Percentiles rank a stretch among this genome's conserved stretches.
Evolutionary conservation across 2,888 invertebrate species (phyloP).

Genomic region (Deilephila porcellus): DNA sequence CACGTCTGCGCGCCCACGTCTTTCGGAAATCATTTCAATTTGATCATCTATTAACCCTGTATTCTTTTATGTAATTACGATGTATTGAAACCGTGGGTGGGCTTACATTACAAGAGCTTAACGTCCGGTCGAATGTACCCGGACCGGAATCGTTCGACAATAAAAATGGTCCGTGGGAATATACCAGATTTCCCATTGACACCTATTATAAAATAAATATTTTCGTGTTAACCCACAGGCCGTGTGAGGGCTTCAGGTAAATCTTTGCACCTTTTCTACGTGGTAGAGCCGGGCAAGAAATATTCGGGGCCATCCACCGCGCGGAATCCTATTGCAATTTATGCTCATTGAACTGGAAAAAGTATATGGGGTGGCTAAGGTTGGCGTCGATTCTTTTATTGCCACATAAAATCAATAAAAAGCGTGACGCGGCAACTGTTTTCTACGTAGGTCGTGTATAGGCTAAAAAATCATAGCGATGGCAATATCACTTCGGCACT

Average conservation of each 20-base stretch:
- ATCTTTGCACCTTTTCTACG: conserved; percentile 73
- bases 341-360: conserved; percentile 81
- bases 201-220: conserved; percentile 54
- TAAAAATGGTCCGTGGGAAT: not conserved
- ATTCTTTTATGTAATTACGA: conserved; percentile 11
- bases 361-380: conserved; percentile 79
- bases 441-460: conserved; percentile 51
- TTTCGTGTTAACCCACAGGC: conserved; percentile 70
- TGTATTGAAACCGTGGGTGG: not conserved
- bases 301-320: conserved; percentile 74
- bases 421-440: conserved; percentile 69
- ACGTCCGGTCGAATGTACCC: conserved; percentile 7
- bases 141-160: conserved; percentile 10
- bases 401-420: conserved; percentile 76
- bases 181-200: conserved; percentile 10
- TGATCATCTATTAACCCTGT: not conserved
- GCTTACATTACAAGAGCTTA: not conserved
- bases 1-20: conserved; percentile 40
- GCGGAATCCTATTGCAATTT: conserved; percentile 83
- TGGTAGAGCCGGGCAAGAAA: conserved; percentile 68
- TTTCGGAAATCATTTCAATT: conserved; percentile 29
- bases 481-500: conserved; percentile 41
- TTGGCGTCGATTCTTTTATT: conserved; percentile 79
- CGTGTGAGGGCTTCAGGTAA: conserved; percentile 67
- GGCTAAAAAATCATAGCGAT: conserved; percentile 56